Percentiles rank a stretch among this genome's conserved stretches.
Conservation (phyloP, 2,113 vertebrate species). For the Heterocephalus glaber region DNA sequence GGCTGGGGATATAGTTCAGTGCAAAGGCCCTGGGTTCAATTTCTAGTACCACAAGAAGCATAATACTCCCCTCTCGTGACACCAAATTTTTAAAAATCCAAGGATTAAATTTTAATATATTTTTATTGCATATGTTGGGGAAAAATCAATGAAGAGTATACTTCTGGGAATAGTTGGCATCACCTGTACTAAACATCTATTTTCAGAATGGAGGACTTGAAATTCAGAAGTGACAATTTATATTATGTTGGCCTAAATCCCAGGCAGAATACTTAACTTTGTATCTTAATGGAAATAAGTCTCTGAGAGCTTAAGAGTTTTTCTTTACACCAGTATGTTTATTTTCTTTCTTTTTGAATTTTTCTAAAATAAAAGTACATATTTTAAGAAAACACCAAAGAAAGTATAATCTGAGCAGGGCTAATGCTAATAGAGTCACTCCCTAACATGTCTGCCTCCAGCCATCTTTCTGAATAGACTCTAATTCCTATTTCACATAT, state of each 20-base stretch:
- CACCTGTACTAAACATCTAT: not conserved
- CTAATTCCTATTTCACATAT: not conserved
- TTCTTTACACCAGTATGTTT: not conserved
- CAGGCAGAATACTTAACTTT: not conserved
- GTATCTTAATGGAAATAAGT: not conserved
- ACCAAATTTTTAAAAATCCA: not conserved
- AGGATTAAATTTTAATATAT: not conserved
- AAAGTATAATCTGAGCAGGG: not conserved
- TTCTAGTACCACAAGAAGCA: not conserved
- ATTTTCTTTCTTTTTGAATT: not conserved
- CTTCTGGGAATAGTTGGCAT: not conserved
- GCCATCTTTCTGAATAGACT: not conserved
- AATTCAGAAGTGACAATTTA: not conserved
- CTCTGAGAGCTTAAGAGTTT: not conserved
- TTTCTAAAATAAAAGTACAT: not conserved
- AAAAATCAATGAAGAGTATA: not conserved
- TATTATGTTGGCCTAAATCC: not conserved
- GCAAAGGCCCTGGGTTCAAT: not conserved
- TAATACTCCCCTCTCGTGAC: not conserved
- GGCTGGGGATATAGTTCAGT: not conserved
- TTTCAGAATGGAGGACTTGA: slow-evolving; percentile 40
- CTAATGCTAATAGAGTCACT: not conserved
- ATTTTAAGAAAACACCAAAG: slow-evolving; percentile 17
- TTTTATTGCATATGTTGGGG: not conserved
- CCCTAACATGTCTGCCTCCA: not conserved